These are phyloP conservation scores for Apodemus sylvaticus DNA, from an alignment of 2,113 vertebrate species.

Conservation along the genomic window DNA sequence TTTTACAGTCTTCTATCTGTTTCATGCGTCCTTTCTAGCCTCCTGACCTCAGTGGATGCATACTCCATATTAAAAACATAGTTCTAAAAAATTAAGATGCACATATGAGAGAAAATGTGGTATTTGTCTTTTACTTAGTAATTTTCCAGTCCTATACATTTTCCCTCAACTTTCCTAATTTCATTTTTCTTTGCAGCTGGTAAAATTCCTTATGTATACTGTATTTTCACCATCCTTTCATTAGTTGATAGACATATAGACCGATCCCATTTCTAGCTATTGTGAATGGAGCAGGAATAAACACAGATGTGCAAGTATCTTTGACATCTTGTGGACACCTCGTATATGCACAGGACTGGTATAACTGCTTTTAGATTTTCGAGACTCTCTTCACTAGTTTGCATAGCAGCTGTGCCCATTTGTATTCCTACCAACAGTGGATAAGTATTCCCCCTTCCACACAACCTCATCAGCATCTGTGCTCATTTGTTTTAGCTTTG, in stretches of 20 bases:
- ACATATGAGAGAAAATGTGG: not conserved
- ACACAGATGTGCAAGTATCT: not conserved
- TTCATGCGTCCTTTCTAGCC: not conserved
- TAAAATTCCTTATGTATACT: not conserved
- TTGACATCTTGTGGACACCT: not conserved
- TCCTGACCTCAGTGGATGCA: not conserved
- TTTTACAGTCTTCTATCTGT: not conserved
- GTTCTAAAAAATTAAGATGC: not conserved
- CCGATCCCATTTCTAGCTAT: not conserved
- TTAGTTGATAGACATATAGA: not conserved
- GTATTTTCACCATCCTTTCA: not conserved
- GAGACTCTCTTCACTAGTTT: not conserved
- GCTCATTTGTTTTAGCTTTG: not conserved
- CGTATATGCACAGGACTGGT: not conserved
- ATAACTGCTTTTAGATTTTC: not conserved
- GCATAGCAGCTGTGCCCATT: not conserved
- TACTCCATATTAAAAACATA: not conserved
- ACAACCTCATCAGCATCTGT: not conserved
- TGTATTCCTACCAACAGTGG: not conserved
- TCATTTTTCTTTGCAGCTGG: not conserved
- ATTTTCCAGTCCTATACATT: not conserved
- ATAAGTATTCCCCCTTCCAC: not conserved
- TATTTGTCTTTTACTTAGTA: not conserved
- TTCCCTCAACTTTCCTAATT: not conserved
- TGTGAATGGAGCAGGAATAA: not conserved